phyloP scores from a whole-genome alignment of 2,888 invertebrate species.

The Sarcophaga variegata region DNA sequence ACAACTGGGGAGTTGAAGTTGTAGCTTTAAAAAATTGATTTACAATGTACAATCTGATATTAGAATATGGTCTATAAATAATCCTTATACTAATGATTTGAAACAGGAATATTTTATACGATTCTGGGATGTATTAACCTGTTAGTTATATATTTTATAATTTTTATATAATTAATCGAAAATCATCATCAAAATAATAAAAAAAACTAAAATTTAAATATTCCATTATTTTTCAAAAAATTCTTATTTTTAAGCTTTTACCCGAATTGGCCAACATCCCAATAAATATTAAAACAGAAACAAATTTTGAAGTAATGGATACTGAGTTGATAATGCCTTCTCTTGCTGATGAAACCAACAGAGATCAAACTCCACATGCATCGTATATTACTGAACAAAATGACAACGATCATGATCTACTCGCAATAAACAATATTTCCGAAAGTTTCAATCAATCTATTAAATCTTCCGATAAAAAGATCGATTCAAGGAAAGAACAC shows the following conservation, averaged over 20 bases:
- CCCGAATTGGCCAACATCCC: conserved; percentile 67
- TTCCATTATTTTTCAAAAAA: background rate
- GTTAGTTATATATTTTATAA: no score
- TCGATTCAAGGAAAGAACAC: conserved; percentile 70
- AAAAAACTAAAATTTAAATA: no score
- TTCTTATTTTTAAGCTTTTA: conserved; percentile 63
- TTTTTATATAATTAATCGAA: no score
- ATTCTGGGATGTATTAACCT: no score
- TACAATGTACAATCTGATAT: no score
- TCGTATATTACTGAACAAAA: conserved; percentile 62
- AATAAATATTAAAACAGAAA: conserved; percentile 69
- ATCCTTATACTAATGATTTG: no score
- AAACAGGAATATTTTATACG: no score
- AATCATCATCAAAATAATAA: no score
- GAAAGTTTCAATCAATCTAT: conserved; percentile 56
- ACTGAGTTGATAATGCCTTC: conserved; percentile 43
- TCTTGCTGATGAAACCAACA: conserved; percentile 33
- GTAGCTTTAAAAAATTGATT: no score
- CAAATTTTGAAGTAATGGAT: conserved; percentile 55
- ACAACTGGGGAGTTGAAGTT: no score
- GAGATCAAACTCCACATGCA: conserved; percentile 29
- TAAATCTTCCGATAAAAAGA: conserved; percentile 8
- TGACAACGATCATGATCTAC: conserved; percentile 61
- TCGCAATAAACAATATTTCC: conserved; percentile 57
- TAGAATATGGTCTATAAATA: no score